phyloP scores from a whole-genome alignment of 2,888 invertebrate genomes.

The Lymantria monacha region DNA sequence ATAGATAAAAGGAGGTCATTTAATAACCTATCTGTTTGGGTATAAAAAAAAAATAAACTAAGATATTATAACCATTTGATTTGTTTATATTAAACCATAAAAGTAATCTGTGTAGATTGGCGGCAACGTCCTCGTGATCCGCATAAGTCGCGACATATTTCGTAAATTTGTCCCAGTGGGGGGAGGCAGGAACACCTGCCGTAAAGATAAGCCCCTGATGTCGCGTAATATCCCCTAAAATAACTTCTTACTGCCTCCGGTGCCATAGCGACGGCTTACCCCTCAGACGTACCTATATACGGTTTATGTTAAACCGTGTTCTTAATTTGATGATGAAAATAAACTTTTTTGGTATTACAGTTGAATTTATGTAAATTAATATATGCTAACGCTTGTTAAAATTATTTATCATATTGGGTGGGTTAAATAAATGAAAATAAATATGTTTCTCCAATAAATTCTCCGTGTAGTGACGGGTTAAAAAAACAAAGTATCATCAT shows the following conservation, averaged over 20 bases:
- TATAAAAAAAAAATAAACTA: too few relatives aligned
- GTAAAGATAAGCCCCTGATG: conserved; percentile 80
- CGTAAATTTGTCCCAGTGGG: conserved; percentile 69
- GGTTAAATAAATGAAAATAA: too few relatives aligned
- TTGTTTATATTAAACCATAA: conserved; percentile 18
- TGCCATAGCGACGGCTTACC: conserved; percentile 67
- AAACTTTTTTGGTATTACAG: neutral
- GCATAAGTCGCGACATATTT: conserved; percentile 76
- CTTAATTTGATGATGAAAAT: conserved; percentile 25
- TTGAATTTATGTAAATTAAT: too few relatives aligned
- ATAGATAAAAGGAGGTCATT: too few relatives aligned
- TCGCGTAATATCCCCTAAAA: conserved; percentile 79
- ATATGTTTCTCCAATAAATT: too few relatives aligned
- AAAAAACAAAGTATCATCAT: too few relatives aligned
- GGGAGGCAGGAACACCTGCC: conserved; percentile 75
- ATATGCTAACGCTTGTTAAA: too few relatives aligned
- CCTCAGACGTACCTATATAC: conserved; percentile 46
- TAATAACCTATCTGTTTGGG: too few relatives aligned
- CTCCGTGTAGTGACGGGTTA: too few relatives aligned
- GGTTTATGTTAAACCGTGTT: conserved; percentile 39
- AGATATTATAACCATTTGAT: neutral
- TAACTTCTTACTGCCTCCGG: conserved; percentile 81
- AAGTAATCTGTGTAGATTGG: conserved; percentile 35
- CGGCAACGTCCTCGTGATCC: conserved; percentile 59
- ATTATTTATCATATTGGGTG: too few relatives aligned